Conservation (phyloP, 2,113 vertebrate species). For the Gasterosteus aculeatus region DNA sequence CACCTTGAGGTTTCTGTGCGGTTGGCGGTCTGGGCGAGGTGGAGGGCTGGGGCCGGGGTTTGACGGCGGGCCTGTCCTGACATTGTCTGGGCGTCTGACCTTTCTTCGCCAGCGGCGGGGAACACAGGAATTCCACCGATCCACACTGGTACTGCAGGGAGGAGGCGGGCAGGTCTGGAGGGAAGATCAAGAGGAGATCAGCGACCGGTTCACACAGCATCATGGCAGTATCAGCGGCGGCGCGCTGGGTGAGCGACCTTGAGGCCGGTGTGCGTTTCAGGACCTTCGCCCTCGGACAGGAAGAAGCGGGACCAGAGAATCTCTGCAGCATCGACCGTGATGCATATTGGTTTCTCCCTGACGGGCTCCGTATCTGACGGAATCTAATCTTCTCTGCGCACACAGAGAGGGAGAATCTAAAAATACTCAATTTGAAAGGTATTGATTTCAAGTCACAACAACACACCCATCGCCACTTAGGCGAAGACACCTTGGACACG, state of each 20-base stretch:
- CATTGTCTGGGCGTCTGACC: constrained; percentile 71
- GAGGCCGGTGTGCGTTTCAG: constrained; percentile 43
- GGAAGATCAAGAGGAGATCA: constrained; percentile 33
- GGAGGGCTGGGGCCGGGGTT: constrained; percentile 78
- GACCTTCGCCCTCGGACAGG: constrained; percentile 17
- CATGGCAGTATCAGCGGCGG: no score
- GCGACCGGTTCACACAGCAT: constrained; percentile 13
- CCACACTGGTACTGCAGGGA: constrained; percentile 80
- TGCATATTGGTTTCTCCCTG: constrained; percentile 39
- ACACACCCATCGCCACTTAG: background rate
- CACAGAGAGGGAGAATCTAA: background rate
- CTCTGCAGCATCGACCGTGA: constrained; percentile 47
- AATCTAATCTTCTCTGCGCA: constrained; percentile 38
- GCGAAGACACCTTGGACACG: background rate
- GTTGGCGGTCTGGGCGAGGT: constrained; percentile 74
- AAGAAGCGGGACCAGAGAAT: constrained; percentile 17
- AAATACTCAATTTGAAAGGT: background rate
- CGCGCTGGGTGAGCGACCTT: constrained; percentile 52
- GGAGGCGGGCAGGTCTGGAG: constrained; percentile 79
- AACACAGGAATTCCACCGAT: constrained; percentile 65
- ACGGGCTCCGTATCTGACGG: constrained; percentile 29
- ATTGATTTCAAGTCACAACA: background rate
- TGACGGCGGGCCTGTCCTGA: constrained; percentile 78
- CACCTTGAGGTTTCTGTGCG: constrained; percentile 88
- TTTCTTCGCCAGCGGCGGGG: constrained; percentile 77